Base-by-base conservation (phyloP, 2,113 vertebrate genomes). In the Pseudolaguvia tuberculata region DNA sequence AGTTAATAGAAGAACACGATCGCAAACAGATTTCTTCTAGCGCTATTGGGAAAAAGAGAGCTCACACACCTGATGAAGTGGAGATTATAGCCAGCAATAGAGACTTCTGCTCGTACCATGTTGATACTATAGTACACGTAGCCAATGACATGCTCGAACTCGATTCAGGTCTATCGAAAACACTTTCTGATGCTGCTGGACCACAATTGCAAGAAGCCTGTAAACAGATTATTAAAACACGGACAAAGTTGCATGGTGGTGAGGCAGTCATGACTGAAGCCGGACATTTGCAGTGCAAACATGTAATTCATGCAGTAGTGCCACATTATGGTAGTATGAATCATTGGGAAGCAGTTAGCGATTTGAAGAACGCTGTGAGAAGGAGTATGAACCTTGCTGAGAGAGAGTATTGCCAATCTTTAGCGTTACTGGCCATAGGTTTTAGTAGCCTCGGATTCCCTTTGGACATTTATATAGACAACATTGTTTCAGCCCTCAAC, bases 361-460 rank as follows among this genome's bases (percentile, higher is more conserved):
- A 86, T 45, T 65, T 97, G 50, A 92, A 61, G 42, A 86, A 4
- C 67, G 83, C 48, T 0, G 87, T 97, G 35, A 87, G 62, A 72
- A 79, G 25, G 1, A 90, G 90, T 14, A 80, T 98, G 0, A 65
- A 55, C 0, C 77, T 89, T 3, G 93, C 95, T 4, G 90, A 89
- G 42, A 7, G 0, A 0, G 0, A 65, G 0, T 29, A 78, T 1
- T 88, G 85, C 17, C 0, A 0, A 3, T 94, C 94, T 8, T 83
- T 98, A 63, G 95, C 93, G 57, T 82, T 98, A n/a, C 93, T 95
- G 0, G 87, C 92, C 4, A 62, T 97, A 71, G 89, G 92, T 2
- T 90, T 85, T 2, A 88, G 91, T 4, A 42, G 25, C 53, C 88
- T 75, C 29, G 87, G 85, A 5, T 95, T 96, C 53, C 92, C 93